Evolutionary conservation across 2,888 invertebrate species (phyloP), one percentile per base, ranked within the genome.

Genomic region (Drosophila aldrichi): DNA sequence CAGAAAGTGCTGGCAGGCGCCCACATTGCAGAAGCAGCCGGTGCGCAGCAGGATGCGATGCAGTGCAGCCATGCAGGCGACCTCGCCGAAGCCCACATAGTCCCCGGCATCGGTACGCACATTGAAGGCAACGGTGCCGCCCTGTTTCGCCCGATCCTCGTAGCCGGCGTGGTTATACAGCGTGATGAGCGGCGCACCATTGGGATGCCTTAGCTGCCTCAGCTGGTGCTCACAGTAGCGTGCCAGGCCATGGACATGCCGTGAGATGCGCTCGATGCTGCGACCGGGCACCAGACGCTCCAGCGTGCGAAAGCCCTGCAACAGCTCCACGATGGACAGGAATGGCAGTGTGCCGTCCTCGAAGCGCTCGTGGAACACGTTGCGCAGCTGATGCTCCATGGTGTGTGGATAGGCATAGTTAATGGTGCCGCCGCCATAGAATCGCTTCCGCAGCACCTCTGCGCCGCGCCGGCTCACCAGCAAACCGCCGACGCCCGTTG

Each of bases 11-110:
- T 98, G 97, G 91, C 99, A 99, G 2, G 98, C 97, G 16, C 99
- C 99, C 2, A 98, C 96, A 93, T 99, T 99, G 92, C 99, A 99
- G 92, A 98, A 98, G 91, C 99, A 99, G 0, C 99, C 99, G 2
- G 98, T 98, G 74, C 99, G 95, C 44, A 99, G 92, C 80, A 96
- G 96, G 57, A 99, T 96, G 82, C 96, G 96, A 91, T 97, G 96
- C 59, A 98, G 93, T 79, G 97, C 96, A 0, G 98, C 97, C 94
- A 99, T 95, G 89, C 97, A 96, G 88, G 97, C 95, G 68, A 98
- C 97, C 96, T 98, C 98, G 70, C 96, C 95, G 94, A 96, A 99
- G 57, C 99, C 99, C 82, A 98, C 95, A 92, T 95, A 96, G 46
- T 95, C 94, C 29, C 97, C 97, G 93, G 96, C 95, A 43, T 95